Percentiles rank a stretch among this genome's conserved stretches.
Evolutionary conservation across 2,797 vertebrate genomes (phyloP).

Genomic region (Synanceia verrucosa): DNA sequence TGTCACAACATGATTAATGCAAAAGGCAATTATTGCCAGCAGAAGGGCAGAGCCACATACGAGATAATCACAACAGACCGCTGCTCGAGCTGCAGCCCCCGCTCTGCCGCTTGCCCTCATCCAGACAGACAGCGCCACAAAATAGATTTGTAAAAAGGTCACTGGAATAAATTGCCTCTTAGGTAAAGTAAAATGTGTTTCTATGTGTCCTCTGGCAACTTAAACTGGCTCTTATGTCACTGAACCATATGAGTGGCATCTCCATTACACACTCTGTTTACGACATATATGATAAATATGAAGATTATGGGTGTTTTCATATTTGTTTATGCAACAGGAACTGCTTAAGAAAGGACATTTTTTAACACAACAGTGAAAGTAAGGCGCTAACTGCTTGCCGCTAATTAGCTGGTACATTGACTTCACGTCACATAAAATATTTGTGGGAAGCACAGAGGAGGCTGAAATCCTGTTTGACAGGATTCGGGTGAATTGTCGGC

Average conservation of each 20-base stretch:
- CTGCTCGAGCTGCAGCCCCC: slow-evolving; percentile 28
- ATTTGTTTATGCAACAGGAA: slow-evolving; percentile 43
- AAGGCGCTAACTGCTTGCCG: neutral
- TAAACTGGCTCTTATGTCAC: slow-evolving; percentile 38
- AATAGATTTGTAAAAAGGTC: slow-evolving; percentile 75
- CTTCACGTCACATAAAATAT: neutral
- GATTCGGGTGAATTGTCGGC: neutral
- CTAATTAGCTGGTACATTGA: slow-evolving; percentile 10
- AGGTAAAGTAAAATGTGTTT: slow-evolving; percentile 51
- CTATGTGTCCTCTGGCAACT: slow-evolving; percentile 11
- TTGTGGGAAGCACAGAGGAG: neutral
- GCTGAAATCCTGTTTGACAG: neutral
- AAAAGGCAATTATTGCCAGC: slow-evolving; percentile 67
- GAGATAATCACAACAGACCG: slow-evolving; percentile 68
- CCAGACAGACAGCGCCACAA: slow-evolving; percentile 32
- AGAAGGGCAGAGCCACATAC: slow-evolving; percentile 59
- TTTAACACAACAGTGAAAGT: neutral
- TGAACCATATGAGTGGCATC: neutral
- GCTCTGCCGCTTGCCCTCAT: slow-evolving; percentile 51
- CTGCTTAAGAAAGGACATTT: neutral
- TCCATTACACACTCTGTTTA: slow-evolving; percentile 30
- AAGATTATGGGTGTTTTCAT: slow-evolving; percentile 50
- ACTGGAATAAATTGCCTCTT: slow-evolving; percentile 68
- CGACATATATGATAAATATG: slow-evolving; percentile 52
- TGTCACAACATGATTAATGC: slow-evolving; percentile 74